Evolutionary conservation across 1,140 invertebrate species (phyloP).

Genomic region (Coelopa frigida): DNA sequence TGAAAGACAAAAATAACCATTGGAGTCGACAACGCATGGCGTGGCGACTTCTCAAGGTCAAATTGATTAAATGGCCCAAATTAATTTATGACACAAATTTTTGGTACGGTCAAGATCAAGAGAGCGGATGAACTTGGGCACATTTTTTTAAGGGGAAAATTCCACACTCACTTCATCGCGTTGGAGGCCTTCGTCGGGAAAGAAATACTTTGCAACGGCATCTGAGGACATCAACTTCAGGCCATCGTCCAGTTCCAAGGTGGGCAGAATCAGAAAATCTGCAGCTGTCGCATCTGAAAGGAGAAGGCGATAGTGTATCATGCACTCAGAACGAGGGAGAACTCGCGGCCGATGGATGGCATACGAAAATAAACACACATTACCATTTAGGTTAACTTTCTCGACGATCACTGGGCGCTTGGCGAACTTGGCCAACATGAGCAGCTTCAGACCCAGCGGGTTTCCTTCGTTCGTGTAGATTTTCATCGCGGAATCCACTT

Average conservation of each 20-base stretch:
- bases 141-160: neutral
- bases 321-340: too few species aligned
- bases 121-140: constrained; percentile 2
- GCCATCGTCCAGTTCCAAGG: constrained; percentile 46
- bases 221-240: constrained; percentile 50
- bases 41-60: neutral
- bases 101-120: too few species aligned
- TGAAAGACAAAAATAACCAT: constrained; percentile 2
- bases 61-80: neutral
- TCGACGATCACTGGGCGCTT: constrained; percentile 50
- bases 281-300: constrained; percentile 28
- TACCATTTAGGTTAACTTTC: constrained; percentile 52
- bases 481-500: constrained; percentile 48
- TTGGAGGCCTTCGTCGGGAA: constrained; percentile 38
- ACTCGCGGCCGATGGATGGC: too few species aligned
- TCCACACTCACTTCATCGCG: constrained; percentile 30
- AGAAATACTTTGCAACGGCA: constrained; percentile 51
- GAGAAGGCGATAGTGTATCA: constrained; percentile 26
- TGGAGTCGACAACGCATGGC: neutral
- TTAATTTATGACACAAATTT: neutral
- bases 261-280: constrained; percentile 46
- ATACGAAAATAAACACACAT: too few species aligned
- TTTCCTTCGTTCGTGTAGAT: constrained; percentile 64
- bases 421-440: constrained; percentile 58
- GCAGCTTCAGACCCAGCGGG: constrained; percentile 60